Evolutionary conservation across 1,140 invertebrate species (phyloP).

Genomic region (Diabrotica virgifera): DNA sequence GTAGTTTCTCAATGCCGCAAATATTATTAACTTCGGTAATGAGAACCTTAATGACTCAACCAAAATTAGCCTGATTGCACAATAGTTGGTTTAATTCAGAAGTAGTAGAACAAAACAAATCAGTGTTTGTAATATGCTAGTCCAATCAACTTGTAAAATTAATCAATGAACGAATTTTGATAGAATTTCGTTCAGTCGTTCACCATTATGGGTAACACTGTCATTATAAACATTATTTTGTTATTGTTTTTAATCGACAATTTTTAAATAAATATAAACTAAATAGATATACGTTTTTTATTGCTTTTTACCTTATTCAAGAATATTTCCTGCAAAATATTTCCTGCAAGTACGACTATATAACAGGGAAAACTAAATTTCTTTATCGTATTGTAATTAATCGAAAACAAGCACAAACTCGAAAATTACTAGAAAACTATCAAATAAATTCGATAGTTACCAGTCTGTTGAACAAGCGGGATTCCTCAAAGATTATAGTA

Average conservation of each 20-base stretch:
- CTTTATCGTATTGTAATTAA: no score
- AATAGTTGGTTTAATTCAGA: neutral
- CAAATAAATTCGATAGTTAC: no score
- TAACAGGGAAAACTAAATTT: no score
- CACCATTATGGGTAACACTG: neutral
- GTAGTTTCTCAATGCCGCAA: neutral
- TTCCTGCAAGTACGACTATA: no score
- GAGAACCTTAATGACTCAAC: neutral
- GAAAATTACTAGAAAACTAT: no score
- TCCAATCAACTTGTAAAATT: neutral
- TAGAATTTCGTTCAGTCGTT: neutral
- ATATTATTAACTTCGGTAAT: neutral
- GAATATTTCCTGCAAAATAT: no score
- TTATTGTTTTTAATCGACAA: constrained; percentile 21
- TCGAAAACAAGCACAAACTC: no score
- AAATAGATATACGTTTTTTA: no score
- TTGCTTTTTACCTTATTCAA: no score
- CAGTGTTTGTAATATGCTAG: neutral
- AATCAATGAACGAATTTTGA: neutral
- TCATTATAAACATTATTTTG: constrained; percentile 20
- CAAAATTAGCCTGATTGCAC: neutral
- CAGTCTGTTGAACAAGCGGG: no score
- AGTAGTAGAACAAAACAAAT: neutral
- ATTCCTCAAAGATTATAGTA: no score
- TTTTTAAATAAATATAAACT: neutral